Percentiles rank a stretch among this genome's conserved stretches.
Conservation (phyloP, 2,888 invertebrate genomes). For the Drosophila suboccidentalis region DNA sequence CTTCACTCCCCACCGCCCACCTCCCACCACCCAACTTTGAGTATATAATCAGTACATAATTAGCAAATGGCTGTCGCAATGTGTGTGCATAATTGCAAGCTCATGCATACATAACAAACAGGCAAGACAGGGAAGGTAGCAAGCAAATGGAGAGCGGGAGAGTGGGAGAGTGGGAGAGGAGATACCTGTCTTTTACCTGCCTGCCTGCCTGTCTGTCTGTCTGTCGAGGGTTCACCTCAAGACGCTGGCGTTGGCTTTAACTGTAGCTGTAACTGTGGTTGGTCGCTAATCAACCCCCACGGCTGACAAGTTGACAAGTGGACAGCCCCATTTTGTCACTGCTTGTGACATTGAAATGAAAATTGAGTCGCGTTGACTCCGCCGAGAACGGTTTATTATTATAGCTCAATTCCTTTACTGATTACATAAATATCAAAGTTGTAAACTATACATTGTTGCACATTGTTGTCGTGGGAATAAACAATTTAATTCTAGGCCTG, state of each 20-base stretch:
- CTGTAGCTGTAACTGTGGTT: neutral
- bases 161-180: neutral
- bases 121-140: neutral
- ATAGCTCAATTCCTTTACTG: neutral
- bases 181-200: conserved; percentile 9
- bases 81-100: conserved; percentile 21
- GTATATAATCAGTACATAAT: conserved; percentile 48
- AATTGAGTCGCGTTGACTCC: conserved; percentile 11
- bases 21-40: neutral
- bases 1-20: neutral
- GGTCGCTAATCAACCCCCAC: conserved; percentile 8
- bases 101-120: neutral
- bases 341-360: conserved; percentile 40
- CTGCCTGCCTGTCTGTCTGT: conserved; percentile 9
- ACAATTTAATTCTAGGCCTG: neutral
- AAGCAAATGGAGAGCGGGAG: neutral
- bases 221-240: conserved; percentile 24
- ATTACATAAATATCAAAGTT: neutral
- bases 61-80: conserved; percentile 36
- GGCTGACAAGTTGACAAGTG: neutral
- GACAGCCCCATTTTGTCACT: conserved; percentile 7
- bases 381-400: conserved; percentile 5
- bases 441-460: neutral
- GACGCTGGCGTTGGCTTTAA: neutral
- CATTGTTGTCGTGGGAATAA: neutral